Base-by-base conservation (phyloP, 1,140 invertebrate genomes). In the Sinonovacula constricta region DNA sequence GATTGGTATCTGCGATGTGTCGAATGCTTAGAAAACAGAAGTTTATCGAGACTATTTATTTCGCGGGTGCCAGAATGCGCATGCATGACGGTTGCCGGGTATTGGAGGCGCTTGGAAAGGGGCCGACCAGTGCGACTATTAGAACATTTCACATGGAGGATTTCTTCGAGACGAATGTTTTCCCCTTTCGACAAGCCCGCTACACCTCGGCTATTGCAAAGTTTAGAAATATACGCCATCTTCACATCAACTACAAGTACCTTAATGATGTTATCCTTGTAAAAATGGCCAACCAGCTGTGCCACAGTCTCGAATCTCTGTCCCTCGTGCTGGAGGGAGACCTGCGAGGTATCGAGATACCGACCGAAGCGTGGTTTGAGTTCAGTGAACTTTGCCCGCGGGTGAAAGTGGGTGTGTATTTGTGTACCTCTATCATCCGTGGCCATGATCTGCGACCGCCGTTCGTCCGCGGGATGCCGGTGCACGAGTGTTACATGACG, bases 61-160 rank as follows among this genome's bases (percentile, higher is more conserved):
- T 82, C 18, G 60, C 81, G 26, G 71, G 80, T 24, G 76, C 80
- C 10, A 49, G 80, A 31, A 33, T 82, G 39, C 68, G 74, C 2
- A 57, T 84, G n/a, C 34, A 60, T 1, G 83, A 84, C 39, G 83
- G 83, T 4, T 84, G 80, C 54, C 79, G 83, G 33, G 30, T 84
- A 1, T 39, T 84, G 1, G 80, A 82, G 39, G 79, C 83, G 10
- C 70, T 84, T 56, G 70, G 51, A 10, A 70, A 75, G 10, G 74
- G 70, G 15, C n/a, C 33, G 36, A 75, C 77, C 7, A 39, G 56
- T n/a, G 33, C 26, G 10, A 66, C 71, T 31, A 49, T 84, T 1
- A 75, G 49, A 66, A 39, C 39, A 26, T 59, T 81, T 15, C 81
- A 78, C 34, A 67, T 82, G 36, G 83, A 84, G 62, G 80, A 84